Conservation (phyloP, 1,140 invertebrate genomes). For the Druon quercuslanigerum region DNA sequence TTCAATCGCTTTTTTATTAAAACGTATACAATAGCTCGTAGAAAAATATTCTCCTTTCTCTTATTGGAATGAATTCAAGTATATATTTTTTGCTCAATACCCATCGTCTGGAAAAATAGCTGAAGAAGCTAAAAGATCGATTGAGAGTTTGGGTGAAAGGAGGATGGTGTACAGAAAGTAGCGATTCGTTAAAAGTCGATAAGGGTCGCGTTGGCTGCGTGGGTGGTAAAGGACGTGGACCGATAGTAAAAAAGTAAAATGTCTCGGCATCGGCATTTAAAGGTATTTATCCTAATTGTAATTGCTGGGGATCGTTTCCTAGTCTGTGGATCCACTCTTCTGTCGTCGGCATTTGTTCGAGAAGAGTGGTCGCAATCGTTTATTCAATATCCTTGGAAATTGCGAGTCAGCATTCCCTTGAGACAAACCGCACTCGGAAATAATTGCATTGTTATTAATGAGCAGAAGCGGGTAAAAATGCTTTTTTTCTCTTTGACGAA, state of each 20-base stretch:
- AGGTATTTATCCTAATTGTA: slow-evolving; percentile 53
- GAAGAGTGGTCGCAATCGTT: slow-evolving; percentile 30
- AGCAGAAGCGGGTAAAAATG: slow-evolving; percentile 49
- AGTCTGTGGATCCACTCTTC: background rate
- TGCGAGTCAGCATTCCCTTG: background rate
- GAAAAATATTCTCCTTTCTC: background rate
- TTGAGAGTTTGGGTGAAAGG: slow-evolving; percentile 10
- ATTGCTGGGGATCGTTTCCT: slow-evolving; percentile 37
- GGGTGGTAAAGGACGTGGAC: slow-evolving; percentile 12
- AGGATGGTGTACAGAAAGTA: slow-evolving; percentile 18
- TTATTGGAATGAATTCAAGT: background rate
- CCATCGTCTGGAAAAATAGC: slow-evolving; percentile 29
- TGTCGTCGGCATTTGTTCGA: background rate
- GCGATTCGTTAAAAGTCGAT: slow-evolving; percentile 28
- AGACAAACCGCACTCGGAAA: slow-evolving; percentile 47
- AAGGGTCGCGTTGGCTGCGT: background rate
- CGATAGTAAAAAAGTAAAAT: slow-evolving; percentile 15
- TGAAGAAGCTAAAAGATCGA: slow-evolving; percentile 8
- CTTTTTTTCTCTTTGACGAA: no score
- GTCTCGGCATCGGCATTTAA: slow-evolving; percentile 41
- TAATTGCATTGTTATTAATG: slow-evolving; percentile 60
- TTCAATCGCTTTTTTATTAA: no score
- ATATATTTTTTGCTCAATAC: slow-evolving; percentile 9
- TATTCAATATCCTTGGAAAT: slow-evolving; percentile 37
- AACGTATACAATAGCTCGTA: background rate